A percentile compares a stretch with the other conserved stretches of the same genome.
Evolutionary conservation across 2,113 vertebrate species (phyloP).

Genomic region (Notarius lentiginosus): DNA sequence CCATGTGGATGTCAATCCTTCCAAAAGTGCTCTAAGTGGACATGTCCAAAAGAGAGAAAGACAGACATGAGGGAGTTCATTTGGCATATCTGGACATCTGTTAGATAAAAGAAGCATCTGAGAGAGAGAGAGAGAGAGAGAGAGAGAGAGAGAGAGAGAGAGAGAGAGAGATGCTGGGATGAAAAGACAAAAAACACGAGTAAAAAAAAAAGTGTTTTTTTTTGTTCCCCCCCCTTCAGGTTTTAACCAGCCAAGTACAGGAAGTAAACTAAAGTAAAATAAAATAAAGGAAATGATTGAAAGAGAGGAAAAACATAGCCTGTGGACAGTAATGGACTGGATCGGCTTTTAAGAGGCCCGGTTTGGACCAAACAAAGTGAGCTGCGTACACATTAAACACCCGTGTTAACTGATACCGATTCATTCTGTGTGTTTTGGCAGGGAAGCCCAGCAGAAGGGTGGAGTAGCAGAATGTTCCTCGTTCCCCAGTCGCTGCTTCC

Average conservation of each 20-base stretch:
- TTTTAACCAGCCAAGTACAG: background rate
- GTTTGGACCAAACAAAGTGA: background rate
- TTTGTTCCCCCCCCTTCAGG: background rate
- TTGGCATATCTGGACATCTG: conserved; percentile 3
- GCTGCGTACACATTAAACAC: background rate
- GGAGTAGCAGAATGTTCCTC: conserved; percentile 4
- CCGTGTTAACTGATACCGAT: background rate
- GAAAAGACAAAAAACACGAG: no score
- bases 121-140: background rate
- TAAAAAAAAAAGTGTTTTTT: no score
- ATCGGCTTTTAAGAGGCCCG: background rate
- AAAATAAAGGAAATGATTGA: background rate
- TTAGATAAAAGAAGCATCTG: background rate
- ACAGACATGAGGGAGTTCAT: background rate
- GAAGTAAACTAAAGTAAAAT: background rate
- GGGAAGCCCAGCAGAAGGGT: conserved; percentile 2
- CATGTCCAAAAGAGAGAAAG: background rate
- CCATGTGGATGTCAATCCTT: conserved; percentile 37
- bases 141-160: background rate
- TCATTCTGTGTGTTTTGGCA: conserved; percentile 20
- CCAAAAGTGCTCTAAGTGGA: conserved; percentile 28
- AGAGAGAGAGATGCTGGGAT: no score
- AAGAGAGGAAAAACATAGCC: background rate
- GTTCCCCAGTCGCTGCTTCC: conserved; percentile 12
- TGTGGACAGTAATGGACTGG: no score